Evolutionary conservation across 53 echinoderm and acorn worm genomes (phyloP).

Genomic region (Temnopleurus reevesii): DNA sequence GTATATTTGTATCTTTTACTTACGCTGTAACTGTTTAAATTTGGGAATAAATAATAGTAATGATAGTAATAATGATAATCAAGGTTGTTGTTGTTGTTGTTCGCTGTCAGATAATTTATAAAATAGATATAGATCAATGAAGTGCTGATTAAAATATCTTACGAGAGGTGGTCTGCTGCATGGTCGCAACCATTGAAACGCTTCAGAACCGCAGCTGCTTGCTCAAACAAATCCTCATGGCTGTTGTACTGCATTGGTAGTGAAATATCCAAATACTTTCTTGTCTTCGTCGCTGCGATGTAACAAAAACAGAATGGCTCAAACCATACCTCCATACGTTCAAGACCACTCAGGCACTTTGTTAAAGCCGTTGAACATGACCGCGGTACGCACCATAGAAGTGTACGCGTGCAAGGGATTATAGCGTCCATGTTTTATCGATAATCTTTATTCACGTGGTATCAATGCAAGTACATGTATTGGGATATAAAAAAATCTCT

Average conservation of each 20-base stretch:
- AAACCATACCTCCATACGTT: constrained; percentile 17
- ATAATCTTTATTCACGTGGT: too few relatives aligned
- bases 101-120: too few relatives aligned
- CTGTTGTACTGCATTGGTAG: background rate
- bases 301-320: constrained; percentile 20
- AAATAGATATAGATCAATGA: too few relatives aligned
- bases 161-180: background rate
- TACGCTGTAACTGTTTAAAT: too few relatives aligned
- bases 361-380: constrained; percentile 14
- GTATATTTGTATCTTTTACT: too few relatives aligned
- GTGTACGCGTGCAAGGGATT: constrained; percentile 10
- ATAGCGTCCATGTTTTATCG: too few relatives aligned
- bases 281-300: background rate
- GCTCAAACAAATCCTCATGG: background rate
- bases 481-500: too few relatives aligned
- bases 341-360: background rate
- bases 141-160: too few relatives aligned
- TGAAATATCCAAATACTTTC: background rate
- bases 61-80: too few relatives aligned
- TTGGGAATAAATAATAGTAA: too few relatives aligned
- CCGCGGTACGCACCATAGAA: constrained; percentile 39
- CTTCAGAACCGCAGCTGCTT: background rate
- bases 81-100: too few relatives aligned
- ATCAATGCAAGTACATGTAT: too few relatives aligned
- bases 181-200: background rate